A percentile compares a stretch with the other conserved stretches of the same genome.
Conservation (phyloP, 2,113 vertebrate genomes). For the Pollachius pollachius region DNA sequence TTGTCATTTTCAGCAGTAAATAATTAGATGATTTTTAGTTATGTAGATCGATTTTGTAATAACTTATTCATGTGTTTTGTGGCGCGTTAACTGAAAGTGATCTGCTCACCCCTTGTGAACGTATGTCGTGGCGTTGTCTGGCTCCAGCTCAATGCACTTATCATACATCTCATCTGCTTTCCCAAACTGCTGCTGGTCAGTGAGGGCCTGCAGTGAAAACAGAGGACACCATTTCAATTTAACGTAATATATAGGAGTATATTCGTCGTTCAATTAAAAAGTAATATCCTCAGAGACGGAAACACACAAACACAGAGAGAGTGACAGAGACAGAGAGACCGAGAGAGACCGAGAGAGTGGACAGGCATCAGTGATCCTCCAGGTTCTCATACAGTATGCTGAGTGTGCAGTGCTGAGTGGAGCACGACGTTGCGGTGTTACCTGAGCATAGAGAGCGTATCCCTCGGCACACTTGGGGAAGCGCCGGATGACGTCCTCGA, state of each 20-base stretch:
- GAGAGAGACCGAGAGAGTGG: too few species aligned
- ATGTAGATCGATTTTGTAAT: neutral
- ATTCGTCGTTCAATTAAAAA: neutral
- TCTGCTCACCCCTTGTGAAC: conserved; percentile 94
- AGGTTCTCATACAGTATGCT: too few species aligned
- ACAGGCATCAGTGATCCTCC: too few species aligned
- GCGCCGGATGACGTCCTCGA: conserved; percentile 92
- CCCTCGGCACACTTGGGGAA: conserved; percentile 96
- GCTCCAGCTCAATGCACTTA: conserved; percentile 96
- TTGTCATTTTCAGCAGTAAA: neutral
- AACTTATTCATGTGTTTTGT: neutral
- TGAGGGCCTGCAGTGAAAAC: conserved; percentile 81
- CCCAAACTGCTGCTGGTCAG: conserved; percentile 97
- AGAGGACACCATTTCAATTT: neutral
- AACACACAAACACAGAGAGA: too few species aligned
- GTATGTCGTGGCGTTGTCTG: conserved; percentile 97
- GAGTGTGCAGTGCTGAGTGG: too few species aligned
- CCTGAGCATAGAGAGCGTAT: conserved; percentile 97
- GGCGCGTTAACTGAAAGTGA: too few species aligned
- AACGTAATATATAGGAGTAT: neutral
- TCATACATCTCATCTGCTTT: conserved; percentile 99
- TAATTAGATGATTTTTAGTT: neutral
- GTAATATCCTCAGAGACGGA: too few species aligned
- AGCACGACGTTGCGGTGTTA: conserved; percentile 32
- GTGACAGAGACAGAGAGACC: too few species aligned